Evolutionary conservation across 2,888 invertebrate genomes (phyloP).

Genomic region (Drosophila planitibia): DNA sequence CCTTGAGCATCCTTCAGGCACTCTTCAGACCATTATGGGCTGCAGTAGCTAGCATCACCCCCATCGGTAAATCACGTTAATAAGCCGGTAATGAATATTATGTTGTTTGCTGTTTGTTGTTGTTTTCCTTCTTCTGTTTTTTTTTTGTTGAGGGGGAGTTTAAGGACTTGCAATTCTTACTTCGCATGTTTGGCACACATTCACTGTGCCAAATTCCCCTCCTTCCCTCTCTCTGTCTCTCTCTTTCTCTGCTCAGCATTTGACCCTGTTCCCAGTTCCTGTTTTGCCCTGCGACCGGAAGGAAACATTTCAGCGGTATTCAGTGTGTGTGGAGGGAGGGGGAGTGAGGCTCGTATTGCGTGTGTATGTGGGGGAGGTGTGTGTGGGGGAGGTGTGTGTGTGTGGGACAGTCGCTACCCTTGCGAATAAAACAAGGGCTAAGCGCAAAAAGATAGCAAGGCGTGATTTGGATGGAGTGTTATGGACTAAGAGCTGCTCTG

Average conservation of each 20-base stretch:
- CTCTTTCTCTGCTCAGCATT: background rate
- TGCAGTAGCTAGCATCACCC: conserved; percentile 47
- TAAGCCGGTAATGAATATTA: conserved; percentile 77
- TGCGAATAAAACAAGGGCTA: conserved; percentile 32
- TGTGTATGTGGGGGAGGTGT: conserved; percentile 24
- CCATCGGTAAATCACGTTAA: conserved; percentile 79
- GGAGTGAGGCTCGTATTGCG: conserved; percentile 13
- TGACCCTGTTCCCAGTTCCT: conserved; percentile 32
- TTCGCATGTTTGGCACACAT: conserved; percentile 80
- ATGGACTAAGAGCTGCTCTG: background rate
- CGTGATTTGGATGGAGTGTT: background rate
- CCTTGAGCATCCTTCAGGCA: conserved; percentile 50
- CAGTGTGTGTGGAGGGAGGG: background rate
- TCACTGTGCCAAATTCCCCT: conserved; percentile 42
- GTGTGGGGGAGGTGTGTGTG: conserved; percentile 25
- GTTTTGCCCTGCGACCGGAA: conserved; percentile 55
- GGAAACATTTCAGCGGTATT: conserved; percentile 61
- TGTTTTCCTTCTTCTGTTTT: background rate
- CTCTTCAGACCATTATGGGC: conserved; percentile 28
- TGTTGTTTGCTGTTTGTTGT: conserved; percentile 20
- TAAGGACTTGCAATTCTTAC: background rate
- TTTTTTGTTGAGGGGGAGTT: conserved; percentile 14
- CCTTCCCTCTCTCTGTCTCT: background rate
- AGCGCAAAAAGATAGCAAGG: conserved; percentile 2
- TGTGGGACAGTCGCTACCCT: conserved; percentile 39